phyloP scores from a whole-genome alignment of 2,797 vertebrate species.

The Galago senegalensis region DNA sequence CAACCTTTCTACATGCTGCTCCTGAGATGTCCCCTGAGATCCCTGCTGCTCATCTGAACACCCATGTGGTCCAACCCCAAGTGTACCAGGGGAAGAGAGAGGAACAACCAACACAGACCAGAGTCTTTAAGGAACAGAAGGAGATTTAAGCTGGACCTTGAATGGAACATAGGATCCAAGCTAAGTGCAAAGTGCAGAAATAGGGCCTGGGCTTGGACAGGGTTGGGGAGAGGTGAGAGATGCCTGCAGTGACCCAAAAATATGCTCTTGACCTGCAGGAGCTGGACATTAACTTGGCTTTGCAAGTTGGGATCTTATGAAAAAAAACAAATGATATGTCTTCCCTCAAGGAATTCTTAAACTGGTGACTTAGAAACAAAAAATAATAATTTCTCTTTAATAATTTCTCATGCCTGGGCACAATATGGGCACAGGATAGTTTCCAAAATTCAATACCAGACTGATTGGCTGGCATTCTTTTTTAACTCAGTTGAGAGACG shows the following conservation, averaged over 20 bases:
- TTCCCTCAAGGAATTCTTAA: conserved; percentile 8
- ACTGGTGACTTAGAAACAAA: background rate
- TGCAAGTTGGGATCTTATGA: background rate
- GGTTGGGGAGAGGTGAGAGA: background rate
- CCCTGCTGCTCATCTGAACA: background rate
- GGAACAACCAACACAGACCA: background rate
- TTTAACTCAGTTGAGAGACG: background rate
- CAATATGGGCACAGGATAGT: background rate
- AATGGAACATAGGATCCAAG: background rate
- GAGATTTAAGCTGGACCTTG: background rate
- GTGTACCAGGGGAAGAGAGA: background rate
- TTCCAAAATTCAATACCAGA: conserved; percentile 28
- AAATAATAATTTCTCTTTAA: background rate
- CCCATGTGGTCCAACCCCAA: background rate
- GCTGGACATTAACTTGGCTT: background rate
- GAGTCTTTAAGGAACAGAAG: background rate
- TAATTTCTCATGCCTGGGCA: background rate
- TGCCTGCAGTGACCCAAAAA: background rate
- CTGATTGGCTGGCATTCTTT: background rate
- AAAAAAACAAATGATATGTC: background rate
- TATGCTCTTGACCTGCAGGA: background rate
- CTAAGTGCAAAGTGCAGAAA: background rate
- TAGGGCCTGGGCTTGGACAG: background rate
- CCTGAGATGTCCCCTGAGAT: background rate
- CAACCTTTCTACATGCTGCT: background rate